Conservation (phyloP, 2,113 vertebrate species). For the Ancistrus triradiatus region DNA sequence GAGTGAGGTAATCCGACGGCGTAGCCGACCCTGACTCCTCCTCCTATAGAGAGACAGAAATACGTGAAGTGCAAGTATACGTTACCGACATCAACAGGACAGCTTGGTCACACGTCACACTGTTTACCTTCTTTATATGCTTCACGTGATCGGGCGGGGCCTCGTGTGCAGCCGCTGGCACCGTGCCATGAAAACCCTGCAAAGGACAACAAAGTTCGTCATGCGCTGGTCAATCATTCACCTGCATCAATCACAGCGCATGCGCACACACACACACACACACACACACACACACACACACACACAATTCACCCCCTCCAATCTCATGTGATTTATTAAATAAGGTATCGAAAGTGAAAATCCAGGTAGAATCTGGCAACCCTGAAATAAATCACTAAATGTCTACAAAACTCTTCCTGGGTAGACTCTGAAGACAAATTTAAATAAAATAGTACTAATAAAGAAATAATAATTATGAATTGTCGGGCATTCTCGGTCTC, state of each 20-base stretch:
- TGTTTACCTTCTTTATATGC: slow-evolving; percentile 70
- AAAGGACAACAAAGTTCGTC: slow-evolving; percentile 36
- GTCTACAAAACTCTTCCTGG: too few relatives aligned
- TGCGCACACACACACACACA: background rate
- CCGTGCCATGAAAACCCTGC: slow-evolving; percentile 67
- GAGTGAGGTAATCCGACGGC: slow-evolving; percentile 65
- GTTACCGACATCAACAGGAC: background rate
- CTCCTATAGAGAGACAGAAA: slow-evolving; percentile 55
- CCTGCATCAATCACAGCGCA: slow-evolving; percentile 31
- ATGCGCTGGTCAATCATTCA: slow-evolving; percentile 32
- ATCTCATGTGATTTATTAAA: too few relatives aligned
- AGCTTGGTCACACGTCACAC: too few relatives aligned
- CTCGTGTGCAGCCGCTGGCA: slow-evolving; percentile 61
- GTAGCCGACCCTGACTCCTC: slow-evolving; percentile 59
- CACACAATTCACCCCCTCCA: too few relatives aligned
- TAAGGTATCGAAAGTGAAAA: too few relatives aligned
- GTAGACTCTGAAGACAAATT: too few relatives aligned
- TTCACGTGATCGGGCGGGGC: slow-evolving; percentile 64
- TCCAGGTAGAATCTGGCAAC: too few relatives aligned
- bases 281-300: background rate
- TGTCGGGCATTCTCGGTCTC: too few relatives aligned
- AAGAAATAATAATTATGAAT: too few relatives aligned
- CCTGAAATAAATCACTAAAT: too few relatives aligned
- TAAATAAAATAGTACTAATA: too few relatives aligned
- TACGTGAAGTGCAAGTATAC: background rate